phyloP scores from a whole-genome alignment of 2,888 invertebrate genomes.

The Harmothoe impar region DNA sequence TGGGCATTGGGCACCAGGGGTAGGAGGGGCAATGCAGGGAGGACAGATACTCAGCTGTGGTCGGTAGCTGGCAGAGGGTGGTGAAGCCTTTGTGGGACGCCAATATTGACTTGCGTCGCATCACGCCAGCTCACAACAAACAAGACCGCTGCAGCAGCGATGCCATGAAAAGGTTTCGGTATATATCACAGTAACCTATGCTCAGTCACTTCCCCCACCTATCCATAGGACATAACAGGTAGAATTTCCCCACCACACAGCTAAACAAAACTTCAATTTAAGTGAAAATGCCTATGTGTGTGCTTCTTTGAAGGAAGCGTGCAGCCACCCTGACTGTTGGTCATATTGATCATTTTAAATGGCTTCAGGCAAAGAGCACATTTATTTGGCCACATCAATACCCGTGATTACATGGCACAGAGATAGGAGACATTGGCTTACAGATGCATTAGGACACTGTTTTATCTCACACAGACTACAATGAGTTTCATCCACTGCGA shows the following conservation, averaged over 20 bases:
- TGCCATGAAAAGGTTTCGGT: neutral
- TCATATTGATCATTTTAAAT: conserved; percentile 41
- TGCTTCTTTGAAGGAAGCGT: neutral
- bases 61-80: neutral
- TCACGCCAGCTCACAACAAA: neutral
- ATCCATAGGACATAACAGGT: neutral
- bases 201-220: no score
- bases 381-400: conserved; percentile 55
- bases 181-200: neutral
- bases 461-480: conserved; percentile 18
- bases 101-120: neutral
- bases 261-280: neutral
- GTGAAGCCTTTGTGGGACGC: neutral
- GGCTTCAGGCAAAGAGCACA: conserved; percentile 40
- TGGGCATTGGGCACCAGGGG: neutral
- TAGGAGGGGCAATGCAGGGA: neutral
- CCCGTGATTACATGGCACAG: conserved; percentile 42
- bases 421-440: conserved; percentile 26
- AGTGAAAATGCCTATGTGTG: neutral
- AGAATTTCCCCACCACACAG: neutral
- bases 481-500: neutral
- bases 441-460: conserved; percentile 31
- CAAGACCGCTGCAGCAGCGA: neutral
- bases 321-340: neutral
- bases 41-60: neutral